A percentile compares a stretch with the other conserved stretches of the same genome.
Conservation (phyloP, 2,888 invertebrate genomes). For the Dynastes maya region DNA sequence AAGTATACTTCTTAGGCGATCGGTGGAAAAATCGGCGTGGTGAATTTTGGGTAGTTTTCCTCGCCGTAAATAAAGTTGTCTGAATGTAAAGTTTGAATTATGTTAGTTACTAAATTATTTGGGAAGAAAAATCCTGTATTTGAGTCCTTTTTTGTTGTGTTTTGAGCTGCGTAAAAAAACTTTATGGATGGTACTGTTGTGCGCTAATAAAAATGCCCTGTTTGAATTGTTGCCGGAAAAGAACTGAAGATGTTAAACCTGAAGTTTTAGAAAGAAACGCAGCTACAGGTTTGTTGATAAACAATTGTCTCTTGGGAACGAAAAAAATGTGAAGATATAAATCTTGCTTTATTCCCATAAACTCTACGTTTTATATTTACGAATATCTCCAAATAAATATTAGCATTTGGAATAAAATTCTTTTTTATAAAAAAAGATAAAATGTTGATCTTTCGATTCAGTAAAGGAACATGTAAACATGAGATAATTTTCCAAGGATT, state of each 20-base stretch:
- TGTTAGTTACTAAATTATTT: background rate
- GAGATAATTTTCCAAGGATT: no score
- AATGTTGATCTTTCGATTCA: no score
- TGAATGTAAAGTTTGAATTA: background rate
- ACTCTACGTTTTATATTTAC: no score
- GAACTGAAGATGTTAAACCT: constrained; percentile 57
- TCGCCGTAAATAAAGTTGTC: background rate
- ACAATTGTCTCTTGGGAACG: background rate
- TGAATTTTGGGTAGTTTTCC: constrained; percentile 7
- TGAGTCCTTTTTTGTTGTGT: no score
- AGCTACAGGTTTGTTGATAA: constrained; percentile 54
- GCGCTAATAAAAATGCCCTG: constrained; percentile 56
- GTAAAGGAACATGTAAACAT: no score
- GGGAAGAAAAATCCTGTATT: no score
- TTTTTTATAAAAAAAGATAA: no score
- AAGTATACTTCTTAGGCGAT: constrained; percentile 49
- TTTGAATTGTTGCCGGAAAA: constrained; percentile 57
- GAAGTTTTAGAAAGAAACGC: constrained; percentile 54
- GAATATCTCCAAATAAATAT: no score
- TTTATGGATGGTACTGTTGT: background rate
- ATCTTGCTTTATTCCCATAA: no score
- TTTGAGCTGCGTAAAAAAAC: no score
- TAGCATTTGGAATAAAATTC: no score
- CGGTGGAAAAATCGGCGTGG: constrained; percentile 16
- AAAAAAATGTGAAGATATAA: no score